These are phyloP conservation scores for Dryadula phaetusa DNA, from an alignment of 2,888 invertebrate genomes.

Conservation along the genomic window DNA sequence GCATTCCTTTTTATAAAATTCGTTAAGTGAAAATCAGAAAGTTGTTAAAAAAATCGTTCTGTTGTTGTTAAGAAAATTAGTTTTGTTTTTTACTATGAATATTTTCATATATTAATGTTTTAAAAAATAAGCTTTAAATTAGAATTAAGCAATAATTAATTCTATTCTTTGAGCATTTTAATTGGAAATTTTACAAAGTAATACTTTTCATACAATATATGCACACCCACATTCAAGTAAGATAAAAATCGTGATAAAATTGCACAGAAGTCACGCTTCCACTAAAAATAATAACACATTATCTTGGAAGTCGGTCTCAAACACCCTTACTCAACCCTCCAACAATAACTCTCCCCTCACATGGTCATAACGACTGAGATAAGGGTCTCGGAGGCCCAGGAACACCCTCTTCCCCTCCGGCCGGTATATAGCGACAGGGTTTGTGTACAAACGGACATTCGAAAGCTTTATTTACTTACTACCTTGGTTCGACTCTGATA, in stretches of 20 bases:
- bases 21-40: background rate
- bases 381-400: constrained; percentile 80
- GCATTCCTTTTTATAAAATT: constrained; percentile 60
- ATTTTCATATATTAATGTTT: background rate
- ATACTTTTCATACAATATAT: constrained; percentile 5
- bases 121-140: background rate
- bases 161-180: too few species aligned
- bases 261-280: constrained; percentile 42
- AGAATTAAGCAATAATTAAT: too few species aligned
- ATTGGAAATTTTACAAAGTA: background rate
- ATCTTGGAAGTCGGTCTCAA: constrained; percentile 72
- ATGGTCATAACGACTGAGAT: constrained; percentile 84
- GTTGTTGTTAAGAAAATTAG: too few species aligned
- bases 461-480: constrained; percentile 26
- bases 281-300: constrained; percentile 79
- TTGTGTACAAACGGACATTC: constrained; percentile 62
- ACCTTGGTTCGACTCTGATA: background rate
- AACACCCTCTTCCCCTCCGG: constrained; percentile 78
- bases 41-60: background rate
- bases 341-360: constrained; percentile 80
- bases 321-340: constrained; percentile 56
- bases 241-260: constrained; percentile 19
- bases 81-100: background rate
- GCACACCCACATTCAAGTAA: background rate
- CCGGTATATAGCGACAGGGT: constrained; percentile 59